These are phyloP conservation scores for Lydus trimaculatus DNA, from an alignment of 2,888 invertebrate genomes.

Conservation along the genomic window DNA sequence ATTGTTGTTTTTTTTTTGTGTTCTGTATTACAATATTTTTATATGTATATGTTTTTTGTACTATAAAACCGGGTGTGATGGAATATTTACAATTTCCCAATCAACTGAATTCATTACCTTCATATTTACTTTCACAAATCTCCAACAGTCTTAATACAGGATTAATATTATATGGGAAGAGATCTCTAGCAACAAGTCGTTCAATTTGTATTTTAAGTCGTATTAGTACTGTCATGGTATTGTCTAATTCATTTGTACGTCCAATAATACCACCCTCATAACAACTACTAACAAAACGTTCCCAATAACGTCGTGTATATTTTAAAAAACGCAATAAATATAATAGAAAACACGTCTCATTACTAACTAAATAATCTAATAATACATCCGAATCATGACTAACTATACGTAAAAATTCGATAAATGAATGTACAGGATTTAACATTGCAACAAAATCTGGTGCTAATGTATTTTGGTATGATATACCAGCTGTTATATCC, in stretches of 20 bases:
- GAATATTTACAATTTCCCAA: conserved; percentile 27
- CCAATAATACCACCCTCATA: conserved; percentile 64
- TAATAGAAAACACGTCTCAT: conserved; percentile 88
- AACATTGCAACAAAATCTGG: conserved; percentile 82
- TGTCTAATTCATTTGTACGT: conserved; percentile 69
- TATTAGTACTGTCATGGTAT: conserved; percentile 85
- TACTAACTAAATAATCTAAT: conserved; percentile 85
- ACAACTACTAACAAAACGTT: conserved; percentile 81
- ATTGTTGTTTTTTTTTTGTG: neutral
- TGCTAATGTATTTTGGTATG: conserved; percentile 80
- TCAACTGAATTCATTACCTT: conserved; percentile 83
- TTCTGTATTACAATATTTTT: neutral
- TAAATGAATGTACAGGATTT: conserved; percentile 86
- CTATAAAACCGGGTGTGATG: conserved; percentile 12
- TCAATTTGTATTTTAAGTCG: conserved; percentile 81
- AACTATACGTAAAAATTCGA: conserved; percentile 84
- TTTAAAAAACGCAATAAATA: conserved; percentile 86
- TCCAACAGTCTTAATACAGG: conserved; percentile 84
- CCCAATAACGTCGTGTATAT: conserved; percentile 84
- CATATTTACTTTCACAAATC: conserved; percentile 84
- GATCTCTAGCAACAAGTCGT: conserved; percentile 79
- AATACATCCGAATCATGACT: conserved; percentile 82
- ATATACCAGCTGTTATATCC: conserved; percentile 86
- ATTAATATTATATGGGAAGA: conserved; percentile 91
- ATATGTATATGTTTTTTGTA: conserved; percentile 17